These are phyloP conservation scores for Girardia tigrina DNA, from an alignment of 2,888 invertebrate genomes.

Conservation along the genomic window DNA sequence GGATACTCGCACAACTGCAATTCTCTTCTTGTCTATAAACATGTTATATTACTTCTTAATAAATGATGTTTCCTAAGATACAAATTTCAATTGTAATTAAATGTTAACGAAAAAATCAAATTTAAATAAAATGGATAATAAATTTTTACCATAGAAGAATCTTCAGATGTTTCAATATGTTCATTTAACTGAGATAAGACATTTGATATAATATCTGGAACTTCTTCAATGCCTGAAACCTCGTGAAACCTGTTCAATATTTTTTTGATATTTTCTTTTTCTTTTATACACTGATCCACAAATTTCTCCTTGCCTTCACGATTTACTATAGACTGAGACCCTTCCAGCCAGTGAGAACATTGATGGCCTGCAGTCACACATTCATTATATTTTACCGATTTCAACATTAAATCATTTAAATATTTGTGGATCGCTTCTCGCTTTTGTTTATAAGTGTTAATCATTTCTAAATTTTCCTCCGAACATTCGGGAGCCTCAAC, in stretches of 20 bases:
- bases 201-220: too few species aligned
- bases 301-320: background rate
- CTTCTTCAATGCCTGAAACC: too few species aligned
- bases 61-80: too few species aligned
- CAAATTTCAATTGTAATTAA: too few species aligned
- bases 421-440: background rate
- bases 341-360: background rate
- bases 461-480: background rate
- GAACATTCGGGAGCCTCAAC: background rate
- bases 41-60: too few species aligned
- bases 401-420: conserved; percentile 10
- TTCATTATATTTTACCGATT: background rate
- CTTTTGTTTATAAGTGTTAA: background rate
- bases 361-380: background rate
- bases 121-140: too few species aligned
- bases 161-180: too few species aligned
- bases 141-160: too few species aligned
- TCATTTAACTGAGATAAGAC: too few species aligned
- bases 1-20: too few species aligned
- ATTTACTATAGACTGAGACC: background rate
- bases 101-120: too few species aligned
- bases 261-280: conserved; percentile 15
- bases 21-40: too few species aligned
- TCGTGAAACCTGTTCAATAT: background rate
- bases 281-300: background rate